Percentiles rank a stretch among this genome's conserved stretches.
Conservation (phyloP, 2,797 vertebrate genomes). For the Pipistrellus nathusii region DNA sequence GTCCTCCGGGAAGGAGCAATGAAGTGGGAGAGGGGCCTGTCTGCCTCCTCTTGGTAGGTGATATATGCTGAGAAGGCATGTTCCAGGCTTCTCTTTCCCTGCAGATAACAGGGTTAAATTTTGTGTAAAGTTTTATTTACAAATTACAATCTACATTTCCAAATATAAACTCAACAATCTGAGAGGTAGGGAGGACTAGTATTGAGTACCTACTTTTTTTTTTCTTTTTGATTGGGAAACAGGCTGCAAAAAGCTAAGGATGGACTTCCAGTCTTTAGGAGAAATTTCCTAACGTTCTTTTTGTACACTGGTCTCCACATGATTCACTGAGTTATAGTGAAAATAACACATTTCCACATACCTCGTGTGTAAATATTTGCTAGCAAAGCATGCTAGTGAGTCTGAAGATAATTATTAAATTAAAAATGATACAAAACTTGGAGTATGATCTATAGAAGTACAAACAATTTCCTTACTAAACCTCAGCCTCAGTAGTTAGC, state of each 20-base stretch:
- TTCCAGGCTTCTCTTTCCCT: slow-evolving; percentile 46
- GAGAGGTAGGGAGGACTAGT: slow-evolving; percentile 8
- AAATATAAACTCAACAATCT: neutral
- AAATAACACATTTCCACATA: slow-evolving; percentile 8
- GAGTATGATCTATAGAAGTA: neutral
- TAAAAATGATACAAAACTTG: slow-evolving; percentile 29
- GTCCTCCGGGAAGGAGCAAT: neutral
- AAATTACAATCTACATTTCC: neutral
- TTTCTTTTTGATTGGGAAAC: neutral
- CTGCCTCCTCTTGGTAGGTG: neutral
- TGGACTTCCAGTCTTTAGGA: neutral
- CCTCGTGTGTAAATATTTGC: slow-evolving; percentile 17
- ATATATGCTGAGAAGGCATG: neutral
- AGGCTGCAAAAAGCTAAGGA: neutral
- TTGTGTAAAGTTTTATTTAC: neutral
- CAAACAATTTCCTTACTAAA: neutral
- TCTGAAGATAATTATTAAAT: slow-evolving; percentile 52
- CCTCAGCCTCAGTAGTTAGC: neutral
- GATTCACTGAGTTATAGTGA: slow-evolving; percentile 25
- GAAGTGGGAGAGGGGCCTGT: neutral
- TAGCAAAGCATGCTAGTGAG: slow-evolving; percentile 7
- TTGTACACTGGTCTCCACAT: neutral
- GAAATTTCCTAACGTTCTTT: slow-evolving; percentile 3
- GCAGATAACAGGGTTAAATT: neutral
- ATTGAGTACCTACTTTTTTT: neutral